Evolutionary conservation across 2,797 vertebrate genomes (phyloP), one percentile per base, ranked within the genome.

Genomic region (Hippoglossus hippoglossus): DNA sequence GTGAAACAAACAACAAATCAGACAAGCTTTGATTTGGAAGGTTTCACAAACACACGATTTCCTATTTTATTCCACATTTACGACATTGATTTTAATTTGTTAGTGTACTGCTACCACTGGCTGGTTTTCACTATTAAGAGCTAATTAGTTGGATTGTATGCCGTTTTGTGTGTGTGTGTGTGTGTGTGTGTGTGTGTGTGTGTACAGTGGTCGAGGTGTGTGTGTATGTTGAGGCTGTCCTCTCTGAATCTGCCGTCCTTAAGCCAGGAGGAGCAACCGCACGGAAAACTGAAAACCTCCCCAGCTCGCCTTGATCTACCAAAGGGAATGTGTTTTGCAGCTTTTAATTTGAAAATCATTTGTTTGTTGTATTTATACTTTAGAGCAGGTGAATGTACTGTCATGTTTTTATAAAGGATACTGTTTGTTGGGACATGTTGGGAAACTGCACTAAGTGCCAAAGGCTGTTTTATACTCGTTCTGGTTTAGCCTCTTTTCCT

Each of bases 311-410:
- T 71, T 16, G 0, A 69, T 68, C 67, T 77, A 89, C 88, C 85
- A 92, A 93, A 91, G 80, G 79, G 79, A 80, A 67, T 3, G 28
- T 39, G 7, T 51, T 13, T 50, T 60, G 41, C 44, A 66, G 3
- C 22, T 24, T 52, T 71, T 73, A 57, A 13, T 60, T 66, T 26
- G 6, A 31, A 24, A 51, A 11, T 64, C n/a, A 18, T 12, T 71
- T 16, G 15, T 12, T 73, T 36, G 51, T 79, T 62, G 53, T 80
- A 66, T 79, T 66, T 84, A 41, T 77, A 71, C 63, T 46, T 55
- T 34, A 25, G 39, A 65, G 44, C 64, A 49, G 64, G 24, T 15
- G 69, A 71, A n/a, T 53, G 55, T 53, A 28, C n/a, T 54, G 57
- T 63, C 5, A 34, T 63, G 28, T 65, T 31, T 25, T 26, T 19